Conservation (phyloP, 2,797 vertebrate genomes). For the Ptychadena robeensis region DNA sequence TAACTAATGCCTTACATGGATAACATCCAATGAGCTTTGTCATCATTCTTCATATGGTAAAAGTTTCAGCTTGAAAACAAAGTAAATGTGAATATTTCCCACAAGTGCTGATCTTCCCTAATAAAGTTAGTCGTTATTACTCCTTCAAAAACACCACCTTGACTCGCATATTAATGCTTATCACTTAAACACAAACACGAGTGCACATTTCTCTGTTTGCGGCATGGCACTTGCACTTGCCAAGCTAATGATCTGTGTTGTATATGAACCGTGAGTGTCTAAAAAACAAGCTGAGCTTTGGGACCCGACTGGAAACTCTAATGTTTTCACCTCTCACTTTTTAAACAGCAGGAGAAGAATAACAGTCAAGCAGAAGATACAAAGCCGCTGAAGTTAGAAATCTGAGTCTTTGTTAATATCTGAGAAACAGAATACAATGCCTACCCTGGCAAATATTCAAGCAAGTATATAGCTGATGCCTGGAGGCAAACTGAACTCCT, state of each 20-base stretch:
- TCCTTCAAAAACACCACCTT: neutral
- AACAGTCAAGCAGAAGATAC: neutral
- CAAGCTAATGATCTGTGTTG: neutral
- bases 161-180: neutral
- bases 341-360: neutral
- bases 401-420: neutral
- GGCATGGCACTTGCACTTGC: neutral
- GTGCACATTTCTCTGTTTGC: neutral
- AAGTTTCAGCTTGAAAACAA: too few species aligned
- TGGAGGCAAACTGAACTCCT: slow-evolving; percentile 37
- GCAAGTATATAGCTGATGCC: slow-evolving; percentile 24
- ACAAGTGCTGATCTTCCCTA: neutral
- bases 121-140: neutral
- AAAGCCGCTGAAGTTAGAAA: neutral
- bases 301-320: neutral
- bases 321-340: neutral
- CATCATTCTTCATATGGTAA: too few species aligned
- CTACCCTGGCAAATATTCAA: slow-evolving; percentile 23
- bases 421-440: neutral
- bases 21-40: too few species aligned
- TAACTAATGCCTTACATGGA: too few species aligned
- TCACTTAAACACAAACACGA: neutral
- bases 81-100: neutral
- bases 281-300: neutral
- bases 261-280: neutral